Conservation (phyloP, 2,888 invertebrate species). For the Unio pictorum region DNA sequence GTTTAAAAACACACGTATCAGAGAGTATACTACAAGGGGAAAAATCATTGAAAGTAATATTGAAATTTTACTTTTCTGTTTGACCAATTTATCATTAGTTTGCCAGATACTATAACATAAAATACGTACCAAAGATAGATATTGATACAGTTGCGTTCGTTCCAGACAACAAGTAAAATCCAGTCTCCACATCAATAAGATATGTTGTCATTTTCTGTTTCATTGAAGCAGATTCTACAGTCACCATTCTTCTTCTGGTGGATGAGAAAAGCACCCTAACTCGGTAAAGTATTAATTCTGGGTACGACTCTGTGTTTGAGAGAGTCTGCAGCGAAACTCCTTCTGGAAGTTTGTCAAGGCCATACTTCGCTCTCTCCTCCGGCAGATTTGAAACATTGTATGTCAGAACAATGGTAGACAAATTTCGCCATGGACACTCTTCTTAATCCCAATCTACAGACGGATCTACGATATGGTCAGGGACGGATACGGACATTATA, state of each 20-base stretch:
- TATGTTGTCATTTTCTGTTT: slow-evolving; percentile 23
- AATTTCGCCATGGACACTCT: slow-evolving; percentile 23
- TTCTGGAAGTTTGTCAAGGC: slow-evolving; percentile 15
- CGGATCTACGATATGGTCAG: slow-evolving; percentile 12
- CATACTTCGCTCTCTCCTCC: slow-evolving; percentile 21
- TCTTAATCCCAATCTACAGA: slow-evolving; percentile 19
- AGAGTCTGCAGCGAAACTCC: slow-evolving; percentile 12
- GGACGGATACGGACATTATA: neutral
- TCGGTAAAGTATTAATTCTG: slow-evolving; percentile 22
- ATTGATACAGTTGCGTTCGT: slow-evolving; percentile 35
- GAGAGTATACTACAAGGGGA: too few relatives aligned
- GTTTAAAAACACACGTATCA: too few relatives aligned
- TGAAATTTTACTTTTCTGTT: too few relatives aligned
- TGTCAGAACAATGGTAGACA: slow-evolving; percentile 18
- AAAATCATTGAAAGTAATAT: too few relatives aligned
- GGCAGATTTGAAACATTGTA: slow-evolving; percentile 27
- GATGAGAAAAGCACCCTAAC: slow-evolving; percentile 28
- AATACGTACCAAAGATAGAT: slow-evolving; percentile 20
- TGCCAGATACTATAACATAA: too few relatives aligned
- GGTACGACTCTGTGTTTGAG: slow-evolving; percentile 14
- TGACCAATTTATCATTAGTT: too few relatives aligned
- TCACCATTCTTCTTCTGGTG: slow-evolving; percentile 14
- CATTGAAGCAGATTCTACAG: slow-evolving; percentile 9
- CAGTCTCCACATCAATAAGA: slow-evolving; percentile 33
- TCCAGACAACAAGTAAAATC: slow-evolving; percentile 30